Conservation (phyloP, 2,888 invertebrate species). For the Scaeva pyrastri region DNA sequence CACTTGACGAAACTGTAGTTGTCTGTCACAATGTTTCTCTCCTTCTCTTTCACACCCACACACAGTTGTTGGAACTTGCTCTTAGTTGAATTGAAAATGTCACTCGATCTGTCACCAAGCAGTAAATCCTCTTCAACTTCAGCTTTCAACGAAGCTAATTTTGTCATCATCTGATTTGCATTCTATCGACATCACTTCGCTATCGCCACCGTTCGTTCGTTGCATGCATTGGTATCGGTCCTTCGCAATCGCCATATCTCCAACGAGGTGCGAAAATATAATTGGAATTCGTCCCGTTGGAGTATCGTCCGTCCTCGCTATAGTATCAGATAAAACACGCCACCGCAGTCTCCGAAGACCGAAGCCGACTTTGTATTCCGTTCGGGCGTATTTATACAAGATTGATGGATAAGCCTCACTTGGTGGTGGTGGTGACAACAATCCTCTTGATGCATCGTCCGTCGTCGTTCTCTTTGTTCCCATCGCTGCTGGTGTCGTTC, state of each 20-base stretch:
- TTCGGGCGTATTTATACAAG: conserved; percentile 41
- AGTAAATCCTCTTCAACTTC: conserved; percentile 61
- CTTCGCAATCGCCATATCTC: background rate
- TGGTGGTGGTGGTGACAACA: conserved; percentile 42
- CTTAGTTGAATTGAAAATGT: conserved; percentile 38
- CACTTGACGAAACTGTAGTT: background rate
- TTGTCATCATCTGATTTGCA: conserved; percentile 60
- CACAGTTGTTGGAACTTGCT: background rate
- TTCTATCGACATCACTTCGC: conserved; percentile 27
- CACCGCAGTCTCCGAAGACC: background rate
- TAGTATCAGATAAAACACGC: conserved; percentile 53
- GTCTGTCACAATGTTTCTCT: too few species aligned
- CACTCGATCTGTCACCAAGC: conserved; percentile 58
- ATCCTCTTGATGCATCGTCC: conserved; percentile 9
- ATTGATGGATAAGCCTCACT: conserved; percentile 64
- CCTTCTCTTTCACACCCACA: too few species aligned
- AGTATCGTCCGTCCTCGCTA: conserved; percentile 9
- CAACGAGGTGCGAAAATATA: conserved; percentile 67
- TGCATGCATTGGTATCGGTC: conserved; percentile 19
- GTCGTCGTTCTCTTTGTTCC: conserved; percentile 39
- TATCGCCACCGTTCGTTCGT: too few species aligned
- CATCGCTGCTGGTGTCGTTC: background rate
- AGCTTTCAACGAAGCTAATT: conserved; percentile 15
- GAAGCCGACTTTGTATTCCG: conserved; percentile 58
- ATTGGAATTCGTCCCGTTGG: conserved; percentile 61